Evolutionary conservation across 2,888 invertebrate genomes (phyloP).

Genomic region (Lasioglossum lativentre): DNA sequence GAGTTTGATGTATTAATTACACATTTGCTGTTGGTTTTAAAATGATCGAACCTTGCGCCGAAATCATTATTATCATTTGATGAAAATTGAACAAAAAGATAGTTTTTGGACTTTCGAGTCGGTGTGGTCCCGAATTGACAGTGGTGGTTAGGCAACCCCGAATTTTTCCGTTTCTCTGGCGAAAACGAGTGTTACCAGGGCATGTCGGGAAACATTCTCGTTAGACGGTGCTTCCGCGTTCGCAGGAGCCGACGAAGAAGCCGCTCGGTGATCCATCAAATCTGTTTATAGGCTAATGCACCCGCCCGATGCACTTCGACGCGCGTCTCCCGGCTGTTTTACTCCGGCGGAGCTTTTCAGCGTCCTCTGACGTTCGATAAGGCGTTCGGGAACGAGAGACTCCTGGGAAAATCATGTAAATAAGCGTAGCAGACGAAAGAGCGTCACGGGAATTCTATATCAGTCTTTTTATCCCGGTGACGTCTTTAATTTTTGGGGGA

Average conservation of each 20-base stretch:
- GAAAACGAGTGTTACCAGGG: not conserved
- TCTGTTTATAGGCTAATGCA: conserved; percentile 9
- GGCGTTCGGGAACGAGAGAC: not conserved
- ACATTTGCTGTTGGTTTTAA: too few relatives aligned
- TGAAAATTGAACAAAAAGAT: too few relatives aligned
- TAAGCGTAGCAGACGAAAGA: not conserved
- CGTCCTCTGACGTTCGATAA: conserved; percentile 9
- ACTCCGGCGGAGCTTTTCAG: not conserved
- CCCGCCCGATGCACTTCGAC: conserved; percentile 12
- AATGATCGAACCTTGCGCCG: too few relatives aligned
- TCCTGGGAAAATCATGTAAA: conserved; percentile 6
- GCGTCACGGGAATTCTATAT: not conserved
- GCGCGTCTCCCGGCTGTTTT: conserved; percentile 3
- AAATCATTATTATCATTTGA: too few relatives aligned
- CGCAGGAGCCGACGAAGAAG: not conserved
- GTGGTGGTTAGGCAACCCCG: not conserved
- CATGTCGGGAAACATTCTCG: not conserved
- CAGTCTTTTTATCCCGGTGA: not conserved
- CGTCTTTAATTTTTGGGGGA: not conserved
- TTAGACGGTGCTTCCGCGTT: not conserved
- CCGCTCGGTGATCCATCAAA: conserved; percentile 15
- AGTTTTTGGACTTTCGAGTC: not conserved
- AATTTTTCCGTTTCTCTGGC: not conserved
- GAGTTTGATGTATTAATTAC: too few relatives aligned
- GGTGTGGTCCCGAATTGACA: too few relatives aligned